Conservation (phyloP, 2,113 vertebrate genomes). For the Pagrus major region DNA sequence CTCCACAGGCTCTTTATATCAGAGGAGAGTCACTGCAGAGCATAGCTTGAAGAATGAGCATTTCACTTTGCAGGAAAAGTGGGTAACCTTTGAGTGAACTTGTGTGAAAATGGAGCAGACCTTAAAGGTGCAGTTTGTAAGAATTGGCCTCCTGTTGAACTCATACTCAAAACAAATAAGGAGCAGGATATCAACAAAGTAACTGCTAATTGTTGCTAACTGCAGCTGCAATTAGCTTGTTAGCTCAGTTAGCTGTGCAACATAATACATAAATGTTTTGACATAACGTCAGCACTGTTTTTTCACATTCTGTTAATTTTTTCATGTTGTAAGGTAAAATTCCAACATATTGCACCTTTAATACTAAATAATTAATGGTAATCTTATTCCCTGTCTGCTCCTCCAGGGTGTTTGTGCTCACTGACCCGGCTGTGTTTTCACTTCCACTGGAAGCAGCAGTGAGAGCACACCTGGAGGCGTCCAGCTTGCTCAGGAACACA, state of each 20-base stretch:
- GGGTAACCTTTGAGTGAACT: constrained; percentile 48
- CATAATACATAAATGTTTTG: no score
- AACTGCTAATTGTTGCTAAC: no score
- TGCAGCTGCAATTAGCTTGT: no score
- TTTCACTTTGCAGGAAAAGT: constrained; percentile 86
- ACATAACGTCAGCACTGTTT: no score
- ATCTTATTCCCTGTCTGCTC: neutral
- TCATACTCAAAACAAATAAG: no score
- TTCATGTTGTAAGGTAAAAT: no score
- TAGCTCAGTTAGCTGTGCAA: no score
- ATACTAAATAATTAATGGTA: neutral
- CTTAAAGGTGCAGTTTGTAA: no score
- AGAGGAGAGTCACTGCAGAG: constrained; percentile 84
- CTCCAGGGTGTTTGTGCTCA: constrained; percentile 89
- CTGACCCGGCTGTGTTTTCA: constrained; percentile 88
- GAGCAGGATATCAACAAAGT: no score
- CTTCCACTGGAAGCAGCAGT: constrained; percentile 84
- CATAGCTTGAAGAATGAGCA: constrained; percentile 84
- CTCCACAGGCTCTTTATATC: constrained; percentile 84
- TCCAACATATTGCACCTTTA: no score
- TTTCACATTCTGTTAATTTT: no score
- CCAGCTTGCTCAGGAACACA: constrained; percentile 67
- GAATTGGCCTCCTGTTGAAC: no score
- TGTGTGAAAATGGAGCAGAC: neutral
- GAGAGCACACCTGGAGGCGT: constrained; percentile 78